A percentile compares a stretch with the other conserved stretches of the same genome.
Conservation (phyloP, 2,888 invertebrate genomes). For the Ophion obscuratus region DNA sequence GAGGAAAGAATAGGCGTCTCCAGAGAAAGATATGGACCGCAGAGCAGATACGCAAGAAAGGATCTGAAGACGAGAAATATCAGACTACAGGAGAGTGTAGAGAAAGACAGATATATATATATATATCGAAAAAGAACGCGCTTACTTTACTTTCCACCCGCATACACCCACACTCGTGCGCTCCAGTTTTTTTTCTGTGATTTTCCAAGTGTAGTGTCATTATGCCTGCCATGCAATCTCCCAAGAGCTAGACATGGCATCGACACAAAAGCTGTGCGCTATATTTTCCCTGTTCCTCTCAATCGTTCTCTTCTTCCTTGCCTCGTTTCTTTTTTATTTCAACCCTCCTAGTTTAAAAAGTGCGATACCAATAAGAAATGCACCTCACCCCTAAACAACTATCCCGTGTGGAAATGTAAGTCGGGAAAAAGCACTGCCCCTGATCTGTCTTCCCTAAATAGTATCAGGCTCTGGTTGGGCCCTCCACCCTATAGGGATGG, state of each 20-base stretch:
- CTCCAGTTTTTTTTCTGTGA: conserved; percentile 13
- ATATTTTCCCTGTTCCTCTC: neutral
- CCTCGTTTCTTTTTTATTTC: neutral
- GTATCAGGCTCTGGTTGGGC: no score
- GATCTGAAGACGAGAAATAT: neutral
- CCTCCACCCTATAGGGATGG: no score
- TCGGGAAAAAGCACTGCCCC: no score
- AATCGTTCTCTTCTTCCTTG: neutral
- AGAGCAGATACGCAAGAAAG: neutral
- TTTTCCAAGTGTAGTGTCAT: conserved; percentile 15
- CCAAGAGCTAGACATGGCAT: conserved; percentile 13
- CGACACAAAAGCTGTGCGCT: conserved; percentile 8
- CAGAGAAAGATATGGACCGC: neutral
- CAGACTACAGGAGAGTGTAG: neutral
- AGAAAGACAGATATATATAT: neutral
- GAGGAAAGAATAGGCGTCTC: neutral
- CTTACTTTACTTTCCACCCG: neutral
- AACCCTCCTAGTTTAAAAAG: no score
- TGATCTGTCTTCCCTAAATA: no score
- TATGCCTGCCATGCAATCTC: conserved; percentile 23
- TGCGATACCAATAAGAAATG: neutral
- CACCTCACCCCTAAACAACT: no score
- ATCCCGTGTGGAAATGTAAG: no score
- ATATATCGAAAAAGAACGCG: no score
- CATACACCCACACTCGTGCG: neutral